Base-by-base conservation (phyloP, 2,888 invertebrate species). In the Allygus modestus region DNA sequence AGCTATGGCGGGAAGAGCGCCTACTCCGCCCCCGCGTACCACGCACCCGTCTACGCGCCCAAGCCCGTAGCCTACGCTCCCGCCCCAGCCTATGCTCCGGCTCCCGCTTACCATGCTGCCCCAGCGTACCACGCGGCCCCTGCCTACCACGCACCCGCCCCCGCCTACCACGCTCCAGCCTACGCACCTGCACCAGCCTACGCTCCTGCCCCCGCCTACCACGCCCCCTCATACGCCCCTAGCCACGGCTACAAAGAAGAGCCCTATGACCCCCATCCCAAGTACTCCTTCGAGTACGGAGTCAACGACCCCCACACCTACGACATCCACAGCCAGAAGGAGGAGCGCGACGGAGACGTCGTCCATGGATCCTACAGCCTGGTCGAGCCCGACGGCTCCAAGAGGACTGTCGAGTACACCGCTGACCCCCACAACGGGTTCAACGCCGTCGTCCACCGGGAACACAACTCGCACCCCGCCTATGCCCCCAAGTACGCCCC, bases 221-320 rank as follows among this genome's bases (percentile, higher is more conserved):
- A 91, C 91, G 91, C 86, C 83, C 81, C 81, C 7, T 89, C 89
- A 37, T 87, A 89, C 26, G 88, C 89, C 5, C 87, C 88, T 87
- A 86, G 87, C 73, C 85, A 86, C 54, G 87, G 86, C n/a, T 51
- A 54, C 82, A 89, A 65, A 87, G 87, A 87, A 81, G 87, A 87
- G 81, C 87, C 87, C 65, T 87, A 87, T 87, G 87, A 88, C 87
- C 87, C 88, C 61, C 87, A 87, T 84, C 88, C 88, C 71, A 86
- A 86, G 85, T 88, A 88, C 87, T 84, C 81, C 85, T 88, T 87
- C 86, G 86, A 87, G 77, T 88, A 88, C 83, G 87, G 87, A 84
- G 86, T 88, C 83, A 86, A 88, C 83, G 88, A 88, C 85, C 86
- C 87, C 23, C 86, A 87, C 84, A 88, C 88, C 86, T 87, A 87